phyloP scores from a whole-genome alignment of 2,888 invertebrate species.

The Eucera pruinosa region DNA sequence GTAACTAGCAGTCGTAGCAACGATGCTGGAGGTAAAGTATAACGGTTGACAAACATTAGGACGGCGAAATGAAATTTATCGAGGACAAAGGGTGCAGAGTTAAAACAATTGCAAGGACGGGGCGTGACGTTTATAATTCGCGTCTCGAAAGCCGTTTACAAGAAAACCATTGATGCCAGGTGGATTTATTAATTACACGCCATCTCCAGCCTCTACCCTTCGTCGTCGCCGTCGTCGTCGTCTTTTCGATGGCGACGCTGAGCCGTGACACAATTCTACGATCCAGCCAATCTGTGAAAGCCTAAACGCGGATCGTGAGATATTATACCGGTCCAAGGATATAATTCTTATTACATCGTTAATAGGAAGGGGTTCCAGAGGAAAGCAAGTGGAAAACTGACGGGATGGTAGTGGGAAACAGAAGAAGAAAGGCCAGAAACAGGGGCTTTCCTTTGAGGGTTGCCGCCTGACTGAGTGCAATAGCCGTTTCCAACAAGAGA shows the following conservation, averaged over 20 bases:
- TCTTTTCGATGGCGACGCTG: too few species aligned
- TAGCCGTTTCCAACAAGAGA: conserved; percentile 74
- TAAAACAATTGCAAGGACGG: conserved; percentile 38
- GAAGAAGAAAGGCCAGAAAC: not conserved
- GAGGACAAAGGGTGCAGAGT: conserved; percentile 34
- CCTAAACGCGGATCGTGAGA: conserved; percentile 51
- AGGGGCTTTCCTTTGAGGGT: conserved; percentile 68
- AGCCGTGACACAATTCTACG: conserved; percentile 39
- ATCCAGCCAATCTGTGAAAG: conserved; percentile 59
- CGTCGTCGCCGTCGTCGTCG: too few species aligned
- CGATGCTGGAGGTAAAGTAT: not conserved
- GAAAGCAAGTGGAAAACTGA: not conserved
- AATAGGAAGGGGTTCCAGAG: not conserved
- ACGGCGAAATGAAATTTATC: conserved; percentile 34
- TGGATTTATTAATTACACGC: conserved; percentile 62
- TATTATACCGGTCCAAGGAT: conserved; percentile 60
- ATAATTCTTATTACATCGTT: conserved; percentile 73
- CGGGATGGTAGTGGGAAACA: not conserved
- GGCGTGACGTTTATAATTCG: conserved; percentile 47
- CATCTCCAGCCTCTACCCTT: conserved; percentile 38
- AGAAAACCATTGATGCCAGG: conserved; percentile 38
- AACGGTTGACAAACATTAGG: conserved; percentile 42
- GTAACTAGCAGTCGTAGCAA: not conserved
- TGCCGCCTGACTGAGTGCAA: conserved; percentile 56
- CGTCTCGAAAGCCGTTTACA: conserved; percentile 35